These are phyloP conservation scores for Heterotis niloticus DNA, from an alignment of 2,113 vertebrate genomes.

Conservation along the genomic window DNA sequence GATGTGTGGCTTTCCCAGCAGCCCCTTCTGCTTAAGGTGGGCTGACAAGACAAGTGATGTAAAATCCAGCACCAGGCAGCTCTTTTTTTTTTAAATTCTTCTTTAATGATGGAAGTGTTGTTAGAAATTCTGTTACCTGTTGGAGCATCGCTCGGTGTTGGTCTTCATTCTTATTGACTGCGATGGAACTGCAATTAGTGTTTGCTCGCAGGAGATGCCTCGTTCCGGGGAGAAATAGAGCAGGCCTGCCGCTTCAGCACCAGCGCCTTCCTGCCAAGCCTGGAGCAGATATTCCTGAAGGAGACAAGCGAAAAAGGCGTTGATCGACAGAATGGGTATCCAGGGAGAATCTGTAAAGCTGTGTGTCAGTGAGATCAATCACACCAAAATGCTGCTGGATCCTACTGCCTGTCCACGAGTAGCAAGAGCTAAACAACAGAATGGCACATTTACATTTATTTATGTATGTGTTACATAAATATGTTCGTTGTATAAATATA, in stretches of 20 bases:
- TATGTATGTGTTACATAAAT: too few relatives aligned
- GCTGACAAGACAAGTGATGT: neutral
- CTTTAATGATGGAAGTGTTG: neutral
- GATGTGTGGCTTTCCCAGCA: neutral
- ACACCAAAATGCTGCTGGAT: too few relatives aligned
- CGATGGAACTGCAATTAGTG: neutral
- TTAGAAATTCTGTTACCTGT: constrained; percentile 6
- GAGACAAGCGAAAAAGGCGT: neutral
- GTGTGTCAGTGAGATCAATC: too few relatives aligned
- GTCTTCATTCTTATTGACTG: neutral
- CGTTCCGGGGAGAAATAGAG: too few relatives aligned
- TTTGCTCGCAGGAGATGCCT: neutral
- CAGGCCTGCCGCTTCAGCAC: neutral
- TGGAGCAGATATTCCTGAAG: neutral
- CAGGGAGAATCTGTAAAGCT: neutral
- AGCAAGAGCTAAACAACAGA: too few relatives aligned
- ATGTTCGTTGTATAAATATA: too few relatives aligned
- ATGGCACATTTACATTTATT: too few relatives aligned
- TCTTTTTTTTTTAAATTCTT: neutral
- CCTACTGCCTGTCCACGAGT: too few relatives aligned
- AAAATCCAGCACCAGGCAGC: neutral
- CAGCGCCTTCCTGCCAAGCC: neutral
- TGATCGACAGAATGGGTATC: neutral
- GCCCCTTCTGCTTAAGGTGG: neutral
- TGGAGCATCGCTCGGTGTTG: neutral